These are phyloP conservation scores for Gonatopus flavifemur DNA, from an alignment of 1,140 invertebrate species.

Conservation along the genomic window DNA sequence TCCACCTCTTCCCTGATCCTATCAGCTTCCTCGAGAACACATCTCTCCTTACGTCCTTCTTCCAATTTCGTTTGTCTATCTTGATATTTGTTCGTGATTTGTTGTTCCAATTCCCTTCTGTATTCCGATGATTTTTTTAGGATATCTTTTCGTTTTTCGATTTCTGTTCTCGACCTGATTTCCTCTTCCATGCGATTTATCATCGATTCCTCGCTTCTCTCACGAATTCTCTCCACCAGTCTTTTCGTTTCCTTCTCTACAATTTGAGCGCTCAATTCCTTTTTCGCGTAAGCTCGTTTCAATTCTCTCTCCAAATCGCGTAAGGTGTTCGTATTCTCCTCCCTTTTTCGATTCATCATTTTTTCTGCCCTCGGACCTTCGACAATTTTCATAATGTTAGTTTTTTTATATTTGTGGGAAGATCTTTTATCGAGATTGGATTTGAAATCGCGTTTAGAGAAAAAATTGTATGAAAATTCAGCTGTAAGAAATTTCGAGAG, in stretches of 20 bases:
- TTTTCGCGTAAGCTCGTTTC: conserved; percentile 39
- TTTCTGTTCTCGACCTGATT: conserved; percentile 6
- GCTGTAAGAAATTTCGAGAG: too few relatives aligned
- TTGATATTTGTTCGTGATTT: conserved; percentile 26
- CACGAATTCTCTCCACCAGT: conserved; percentile 20
- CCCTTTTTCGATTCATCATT: background rate
- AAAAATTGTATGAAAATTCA: too few relatives aligned
- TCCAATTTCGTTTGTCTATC: conserved; percentile 3
- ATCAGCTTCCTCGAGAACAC: conserved; percentile 29
- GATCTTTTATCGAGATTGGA: too few relatives aligned
- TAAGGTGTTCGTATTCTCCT: conserved; percentile 22
- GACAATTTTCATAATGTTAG: too few relatives aligned
- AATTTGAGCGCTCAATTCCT: conserved; percentile 36
- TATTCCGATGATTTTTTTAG: conserved; percentile 15
- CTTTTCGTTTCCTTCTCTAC: conserved; percentile 27
- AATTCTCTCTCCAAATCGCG: conserved; percentile 36
- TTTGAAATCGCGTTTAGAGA: too few relatives aligned
- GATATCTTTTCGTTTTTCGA: background rate
- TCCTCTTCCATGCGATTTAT: conserved; percentile 3
- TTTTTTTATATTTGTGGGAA: too few relatives aligned
- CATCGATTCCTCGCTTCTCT: conserved; percentile 18
- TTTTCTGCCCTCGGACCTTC: background rate
- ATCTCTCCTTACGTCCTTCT: conserved; percentile 27
- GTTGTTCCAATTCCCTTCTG: conserved; percentile 24
- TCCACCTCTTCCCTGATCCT: conserved; percentile 27